These are phyloP conservation scores for Telmatochromis sp. DNA, from an alignment of 2,113 vertebrate genomes.

Conservation along the genomic window DNA sequence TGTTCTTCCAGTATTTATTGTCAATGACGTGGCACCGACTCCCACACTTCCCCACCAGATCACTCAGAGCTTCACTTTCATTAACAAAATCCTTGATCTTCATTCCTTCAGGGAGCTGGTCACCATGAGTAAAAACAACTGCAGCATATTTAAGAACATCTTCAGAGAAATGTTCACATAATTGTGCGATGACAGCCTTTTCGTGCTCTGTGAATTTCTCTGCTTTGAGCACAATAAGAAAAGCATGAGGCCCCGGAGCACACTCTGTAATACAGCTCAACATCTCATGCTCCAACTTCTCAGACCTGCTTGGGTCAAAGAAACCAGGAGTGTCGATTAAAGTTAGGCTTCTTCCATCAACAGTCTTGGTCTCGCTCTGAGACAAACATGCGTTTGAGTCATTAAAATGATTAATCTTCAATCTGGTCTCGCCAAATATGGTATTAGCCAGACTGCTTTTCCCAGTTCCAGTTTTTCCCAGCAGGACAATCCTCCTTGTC, in stretches of 20 bases:
- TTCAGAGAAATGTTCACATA: background rate
- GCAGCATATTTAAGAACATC: background rate
- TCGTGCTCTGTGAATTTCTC: background rate
- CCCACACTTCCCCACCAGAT: background rate
- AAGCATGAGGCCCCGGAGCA: constrained; percentile 8
- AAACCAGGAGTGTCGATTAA: constrained; percentile 38
- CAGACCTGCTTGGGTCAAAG: background rate
- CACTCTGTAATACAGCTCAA: background rate
- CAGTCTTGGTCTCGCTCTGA: background rate
- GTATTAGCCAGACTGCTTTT: background rate
- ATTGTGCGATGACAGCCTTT: background rate
- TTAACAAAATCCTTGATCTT: background rate
- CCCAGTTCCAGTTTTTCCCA: background rate
- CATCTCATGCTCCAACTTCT: background rate
- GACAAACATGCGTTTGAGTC: background rate
- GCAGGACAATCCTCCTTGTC: too few relatives aligned
- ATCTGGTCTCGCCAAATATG: background rate
- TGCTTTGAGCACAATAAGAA: constrained; percentile 22
- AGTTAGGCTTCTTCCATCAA: background rate
- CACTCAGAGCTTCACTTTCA: background rate
- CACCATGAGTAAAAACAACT: background rate
- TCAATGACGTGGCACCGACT: background rate
- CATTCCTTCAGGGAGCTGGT: background rate
- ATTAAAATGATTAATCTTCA: background rate
- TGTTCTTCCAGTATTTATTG: background rate